Percentiles rank a stretch among this genome's conserved stretches.
phyloP scores from a whole-genome alignment of 2,113 vertebrate genomes.

The Pomatostomus ruficeps region DNA sequence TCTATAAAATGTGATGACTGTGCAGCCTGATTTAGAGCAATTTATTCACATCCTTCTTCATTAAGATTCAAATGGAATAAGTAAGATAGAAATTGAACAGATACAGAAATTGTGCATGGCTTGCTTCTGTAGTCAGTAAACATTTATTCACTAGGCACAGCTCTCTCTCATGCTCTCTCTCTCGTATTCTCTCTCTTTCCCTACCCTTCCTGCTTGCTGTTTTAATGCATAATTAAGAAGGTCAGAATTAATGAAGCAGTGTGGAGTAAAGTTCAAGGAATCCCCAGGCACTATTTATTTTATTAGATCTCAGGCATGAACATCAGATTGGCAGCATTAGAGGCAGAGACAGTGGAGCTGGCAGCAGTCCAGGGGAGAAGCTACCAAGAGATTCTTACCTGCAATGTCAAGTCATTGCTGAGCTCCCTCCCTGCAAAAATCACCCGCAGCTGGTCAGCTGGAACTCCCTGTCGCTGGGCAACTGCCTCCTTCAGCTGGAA shows the following conservation, averaged over 20 bases:
- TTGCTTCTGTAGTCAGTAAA: slow-evolving; percentile 72
- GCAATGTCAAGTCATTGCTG: slow-evolving; percentile 76
- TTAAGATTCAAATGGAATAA: slow-evolving; percentile 76
- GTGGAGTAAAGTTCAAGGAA: slow-evolving; percentile 86
- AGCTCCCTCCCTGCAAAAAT: slow-evolving; percentile 85
- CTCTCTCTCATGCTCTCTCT: background rate
- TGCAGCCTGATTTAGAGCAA: slow-evolving; percentile 57
- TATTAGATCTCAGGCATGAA: slow-evolving; percentile 72
- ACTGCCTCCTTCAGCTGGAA: slow-evolving; percentile 80
- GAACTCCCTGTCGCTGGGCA: slow-evolving; percentile 80
- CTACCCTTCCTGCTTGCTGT: slow-evolving; percentile 70
- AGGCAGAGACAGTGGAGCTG: slow-evolving; percentile 12
- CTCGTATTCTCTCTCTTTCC: slow-evolving; percentile 12
- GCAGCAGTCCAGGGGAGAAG: slow-evolving; percentile 32
- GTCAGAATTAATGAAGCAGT: slow-evolving; percentile 87
- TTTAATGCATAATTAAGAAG: slow-evolving; percentile 91
- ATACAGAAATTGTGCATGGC: slow-evolving; percentile 67
- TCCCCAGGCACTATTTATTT: slow-evolving; percentile 83
- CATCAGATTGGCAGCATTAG: slow-evolving; percentile 69
- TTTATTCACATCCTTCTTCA: slow-evolving; percentile 72
- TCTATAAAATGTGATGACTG: slow-evolving; percentile 10
- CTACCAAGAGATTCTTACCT: slow-evolving; percentile 71
- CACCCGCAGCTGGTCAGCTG: slow-evolving; percentile 77
- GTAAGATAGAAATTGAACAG: slow-evolving; percentile 73
- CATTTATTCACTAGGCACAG: slow-evolving; percentile 71